Percentiles rank a stretch among this genome's conserved stretches.
phyloP scores from a whole-genome alignment of 2,888 invertebrate genomes.

The Microctonus brassicae region DNA sequence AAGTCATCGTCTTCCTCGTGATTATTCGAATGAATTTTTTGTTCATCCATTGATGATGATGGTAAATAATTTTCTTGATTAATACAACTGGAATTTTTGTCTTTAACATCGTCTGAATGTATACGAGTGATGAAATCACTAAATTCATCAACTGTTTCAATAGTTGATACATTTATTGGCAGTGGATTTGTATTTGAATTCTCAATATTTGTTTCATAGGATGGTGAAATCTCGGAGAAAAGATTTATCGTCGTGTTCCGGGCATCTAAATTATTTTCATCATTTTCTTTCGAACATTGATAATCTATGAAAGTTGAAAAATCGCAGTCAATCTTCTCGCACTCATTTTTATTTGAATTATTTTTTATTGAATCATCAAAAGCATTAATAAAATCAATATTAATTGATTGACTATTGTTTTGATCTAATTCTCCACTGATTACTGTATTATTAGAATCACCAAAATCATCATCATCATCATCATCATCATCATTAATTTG shows the following conservation, averaged over 20 bases:
- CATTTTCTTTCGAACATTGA: background rate
- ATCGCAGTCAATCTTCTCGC: conserved; percentile 42
- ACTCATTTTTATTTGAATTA: background rate
- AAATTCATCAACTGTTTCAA: conserved; percentile 59
- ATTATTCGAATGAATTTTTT: background rate
- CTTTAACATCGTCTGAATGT: conserved; percentile 38
- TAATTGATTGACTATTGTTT: conserved; percentile 18
- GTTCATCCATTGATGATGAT: background rate
- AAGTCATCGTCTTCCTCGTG: conserved; percentile 63
- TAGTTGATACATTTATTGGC: conserved; percentile 39
- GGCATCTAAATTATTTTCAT: conserved; percentile 18
- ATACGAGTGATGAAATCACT: conserved; percentile 68
- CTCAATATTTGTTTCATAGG: background rate
- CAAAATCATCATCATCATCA: conserved; percentile 31
- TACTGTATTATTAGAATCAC: conserved; percentile 22
- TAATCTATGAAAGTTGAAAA: conserved; percentile 37
- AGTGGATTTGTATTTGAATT: conserved; percentile 37
- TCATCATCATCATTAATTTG: conserved; percentile 22
- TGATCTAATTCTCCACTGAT: conserved; percentile 25
- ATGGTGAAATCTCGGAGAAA: background rate
- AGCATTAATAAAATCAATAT: conserved; percentile 7
- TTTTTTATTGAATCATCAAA: conserved; percentile 16
- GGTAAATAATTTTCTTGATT: background rate
- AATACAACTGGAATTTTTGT: background rate
- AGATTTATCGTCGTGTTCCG: background rate